These are phyloP conservation scores for Cynocephalus volans DNA, from an alignment of 2,113 vertebrate genomes.

Conservation along the genomic window DNA sequence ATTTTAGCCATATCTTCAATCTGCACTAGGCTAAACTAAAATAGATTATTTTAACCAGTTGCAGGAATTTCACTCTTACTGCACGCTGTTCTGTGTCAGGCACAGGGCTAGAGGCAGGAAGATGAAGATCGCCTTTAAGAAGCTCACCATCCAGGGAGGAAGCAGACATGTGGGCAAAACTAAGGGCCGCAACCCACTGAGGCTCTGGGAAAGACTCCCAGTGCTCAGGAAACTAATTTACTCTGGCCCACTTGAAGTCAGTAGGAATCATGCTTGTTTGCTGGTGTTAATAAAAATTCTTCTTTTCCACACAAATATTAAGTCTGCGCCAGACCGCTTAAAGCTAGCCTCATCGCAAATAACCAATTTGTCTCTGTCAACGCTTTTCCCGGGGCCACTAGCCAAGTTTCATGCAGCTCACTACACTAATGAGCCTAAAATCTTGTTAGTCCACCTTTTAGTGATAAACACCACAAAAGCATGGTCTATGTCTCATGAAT, in stretches of 20 bases:
- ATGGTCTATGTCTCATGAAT: background rate
- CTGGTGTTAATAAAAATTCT: background rate
- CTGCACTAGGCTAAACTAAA: background rate
- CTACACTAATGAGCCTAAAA: background rate
- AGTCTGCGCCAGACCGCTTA: background rate
- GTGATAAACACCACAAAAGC: too few relatives aligned
- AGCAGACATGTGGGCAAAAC: background rate
- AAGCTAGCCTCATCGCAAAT: background rate
- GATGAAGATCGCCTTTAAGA: background rate
- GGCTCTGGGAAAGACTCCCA: background rate
- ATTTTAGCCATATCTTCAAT: background rate
- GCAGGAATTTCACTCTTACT: background rate
- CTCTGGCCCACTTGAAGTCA: background rate
- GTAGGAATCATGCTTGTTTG: background rate
- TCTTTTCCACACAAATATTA: background rate
- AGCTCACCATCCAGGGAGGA: background rate
- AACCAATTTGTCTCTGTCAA: background rate
- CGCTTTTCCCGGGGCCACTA: background rate
- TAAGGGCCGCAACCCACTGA: rapidly evolving
- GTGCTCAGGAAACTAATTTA: background rate
- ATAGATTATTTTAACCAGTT: background rate
- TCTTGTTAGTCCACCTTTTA: background rate
- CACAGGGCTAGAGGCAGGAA: background rate
- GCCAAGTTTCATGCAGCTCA: background rate
- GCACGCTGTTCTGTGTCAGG: background rate